Percentiles rank a stretch among this genome's conserved stretches.
Evolutionary conservation across 1,140 invertebrate genomes (phyloP).

Genomic region (Drosophila arawakana): DNA sequence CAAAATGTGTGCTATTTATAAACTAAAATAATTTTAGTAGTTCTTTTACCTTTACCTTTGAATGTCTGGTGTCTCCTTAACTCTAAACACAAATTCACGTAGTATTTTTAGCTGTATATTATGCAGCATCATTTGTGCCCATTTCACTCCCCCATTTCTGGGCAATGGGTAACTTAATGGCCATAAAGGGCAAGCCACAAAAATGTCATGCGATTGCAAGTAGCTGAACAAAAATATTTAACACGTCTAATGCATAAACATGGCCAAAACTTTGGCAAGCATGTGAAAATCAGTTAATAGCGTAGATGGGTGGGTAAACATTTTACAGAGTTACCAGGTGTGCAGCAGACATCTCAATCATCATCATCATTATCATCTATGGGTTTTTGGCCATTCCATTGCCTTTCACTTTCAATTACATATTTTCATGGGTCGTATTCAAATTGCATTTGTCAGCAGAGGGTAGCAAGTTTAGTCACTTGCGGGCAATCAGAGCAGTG

Average conservation of each 20-base stretch:
- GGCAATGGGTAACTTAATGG: conserved; percentile 63
- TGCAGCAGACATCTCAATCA: conserved; percentile 29
- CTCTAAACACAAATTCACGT: background rate
- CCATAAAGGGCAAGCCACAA: conserved; percentile 59
- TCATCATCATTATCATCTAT: conserved; percentile 17
- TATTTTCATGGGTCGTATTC: conserved; percentile 45
- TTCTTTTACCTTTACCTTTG: too few relatives aligned
- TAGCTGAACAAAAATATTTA: conserved; percentile 61
- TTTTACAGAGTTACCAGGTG: conserved; percentile 56
- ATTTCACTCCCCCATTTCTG: background rate
- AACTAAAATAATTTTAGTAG: too few relatives aligned
- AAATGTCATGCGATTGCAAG: conserved; percentile 44
- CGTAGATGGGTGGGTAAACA: conserved; percentile 2
- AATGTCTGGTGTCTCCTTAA: background rate
- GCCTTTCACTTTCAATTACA: conserved; percentile 49
- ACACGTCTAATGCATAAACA: conserved; percentile 80
- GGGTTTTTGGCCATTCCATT: conserved; percentile 13
- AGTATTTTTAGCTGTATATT: conserved; percentile 4
- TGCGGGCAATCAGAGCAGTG: conserved; percentile 67
- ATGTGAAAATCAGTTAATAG: conserved; percentile 1
- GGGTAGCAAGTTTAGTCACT: conserved; percentile 43
- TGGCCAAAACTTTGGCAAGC: conserved; percentile 56
- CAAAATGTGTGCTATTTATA: too few relatives aligned
- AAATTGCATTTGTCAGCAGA: conserved; percentile 46
- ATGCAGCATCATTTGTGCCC: background rate